phyloP scores from a whole-genome alignment of 2,113 vertebrate genomes.

The Camelus dromedarius region DNA sequence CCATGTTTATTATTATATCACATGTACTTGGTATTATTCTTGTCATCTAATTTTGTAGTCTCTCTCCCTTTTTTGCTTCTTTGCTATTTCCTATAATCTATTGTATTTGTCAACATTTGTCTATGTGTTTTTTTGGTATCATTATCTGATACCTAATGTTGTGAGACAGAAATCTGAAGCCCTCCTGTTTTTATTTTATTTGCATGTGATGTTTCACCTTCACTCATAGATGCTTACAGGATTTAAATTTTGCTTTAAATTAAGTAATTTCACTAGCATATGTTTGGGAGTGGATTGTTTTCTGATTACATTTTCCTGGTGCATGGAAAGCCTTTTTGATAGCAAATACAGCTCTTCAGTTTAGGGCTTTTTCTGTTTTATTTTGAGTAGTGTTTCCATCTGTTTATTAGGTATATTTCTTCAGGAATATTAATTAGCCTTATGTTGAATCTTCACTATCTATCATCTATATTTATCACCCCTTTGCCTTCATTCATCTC shows the following conservation, averaged over 20 bases:
- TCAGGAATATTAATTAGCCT: neutral
- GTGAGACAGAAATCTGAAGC: constrained; percentile 21
- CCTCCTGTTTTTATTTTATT: constrained; percentile 5
- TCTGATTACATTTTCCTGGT: neutral
- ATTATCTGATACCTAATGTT: neutral
- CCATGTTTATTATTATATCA: neutral
- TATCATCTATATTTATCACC: neutral
- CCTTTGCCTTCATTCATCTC: neutral
- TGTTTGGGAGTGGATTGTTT: neutral
- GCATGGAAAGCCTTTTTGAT: neutral
- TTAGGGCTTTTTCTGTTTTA: neutral
- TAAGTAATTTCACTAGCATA: constrained; percentile 27
- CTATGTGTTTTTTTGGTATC: neutral
- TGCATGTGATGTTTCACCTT: neutral
- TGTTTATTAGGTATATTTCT: neutral
- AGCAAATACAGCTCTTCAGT: neutral
- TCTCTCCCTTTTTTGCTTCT: neutral
- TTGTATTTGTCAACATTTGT: neutral
- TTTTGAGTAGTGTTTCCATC: neutral
- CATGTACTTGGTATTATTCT: neutral
- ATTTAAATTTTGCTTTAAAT: constrained; percentile 50
- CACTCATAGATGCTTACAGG: neutral
- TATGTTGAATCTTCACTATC: neutral
- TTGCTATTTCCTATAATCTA: constrained; percentile 29
- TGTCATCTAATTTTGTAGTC: constrained; percentile 6